Percentiles rank a stretch among this genome's conserved stretches.
Evolutionary conservation across 2,888 invertebrate genomes (phyloP).

Genomic region (Brassicogethes aeneus): DNA sequence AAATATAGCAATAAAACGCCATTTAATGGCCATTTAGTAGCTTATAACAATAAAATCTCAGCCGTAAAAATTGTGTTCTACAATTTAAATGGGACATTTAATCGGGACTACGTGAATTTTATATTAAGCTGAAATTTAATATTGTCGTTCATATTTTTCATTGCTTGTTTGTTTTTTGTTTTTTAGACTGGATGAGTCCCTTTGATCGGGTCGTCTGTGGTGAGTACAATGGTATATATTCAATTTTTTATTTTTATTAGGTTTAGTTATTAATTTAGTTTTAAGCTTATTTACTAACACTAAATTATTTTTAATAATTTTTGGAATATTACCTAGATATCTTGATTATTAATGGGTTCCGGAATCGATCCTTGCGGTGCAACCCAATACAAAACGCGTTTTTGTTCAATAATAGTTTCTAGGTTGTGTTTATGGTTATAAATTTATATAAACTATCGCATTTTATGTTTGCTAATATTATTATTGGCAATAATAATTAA

Average conservation of each 20-base stretch:
- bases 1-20: constrained; percentile 29
- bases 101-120: constrained; percentile 1
- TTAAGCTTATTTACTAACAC: constrained; percentile 4
- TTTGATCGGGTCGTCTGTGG: constrained; percentile 92
- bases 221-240: constrained; percentile 79
- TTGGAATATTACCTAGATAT: too few species aligned
- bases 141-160: not conserved
- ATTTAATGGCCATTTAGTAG: constrained; percentile 37
- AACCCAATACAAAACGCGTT: too few species aligned
- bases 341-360: too few species aligned
- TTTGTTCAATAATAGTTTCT: too few species aligned
- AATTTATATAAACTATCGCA: too few species aligned
- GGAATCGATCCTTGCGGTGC: too few species aligned
- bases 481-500: too few species aligned
- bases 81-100: not conserved
- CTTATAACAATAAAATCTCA: constrained; percentile 37
- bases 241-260: constrained; percentile 45
- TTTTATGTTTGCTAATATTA: too few species aligned
- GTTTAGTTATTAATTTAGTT: constrained; percentile 31
- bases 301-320: constrained; percentile 5
- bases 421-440: too few species aligned
- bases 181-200: constrained; percentile 92
- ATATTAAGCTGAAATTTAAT: constrained; percentile 8
- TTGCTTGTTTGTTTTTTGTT: too few species aligned
- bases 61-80: constrained; percentile 29